phyloP scores from a whole-genome alignment of 2,888 invertebrate genomes.

The Neoscelio sp. region DNA sequence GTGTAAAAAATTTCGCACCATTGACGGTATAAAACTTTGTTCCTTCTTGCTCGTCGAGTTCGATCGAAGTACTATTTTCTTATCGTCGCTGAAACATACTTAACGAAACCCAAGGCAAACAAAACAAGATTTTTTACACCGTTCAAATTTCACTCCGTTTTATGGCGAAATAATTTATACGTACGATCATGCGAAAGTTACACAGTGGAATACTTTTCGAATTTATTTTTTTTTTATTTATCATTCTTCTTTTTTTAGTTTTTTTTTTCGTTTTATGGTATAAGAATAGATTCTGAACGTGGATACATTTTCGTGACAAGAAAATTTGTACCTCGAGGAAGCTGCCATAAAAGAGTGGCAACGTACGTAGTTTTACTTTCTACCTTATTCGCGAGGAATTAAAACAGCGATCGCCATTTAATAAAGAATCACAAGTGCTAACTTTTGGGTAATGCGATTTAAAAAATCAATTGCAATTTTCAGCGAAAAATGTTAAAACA shows the following conservation, averaged over 20 bases:
- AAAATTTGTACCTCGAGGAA: conserved; percentile 68
- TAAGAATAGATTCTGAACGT: conserved; percentile 79
- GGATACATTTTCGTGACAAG: conserved; percentile 68
- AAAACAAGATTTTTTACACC: background rate
- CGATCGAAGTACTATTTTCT: conserved; percentile 5
- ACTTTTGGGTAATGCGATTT: too few relatives aligned
- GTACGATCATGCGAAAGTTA: conserved; percentile 66
- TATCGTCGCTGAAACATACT: background rate
- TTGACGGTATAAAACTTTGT: background rate
- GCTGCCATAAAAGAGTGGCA: conserved; percentile 64
- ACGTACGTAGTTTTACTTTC: conserved; percentile 53
- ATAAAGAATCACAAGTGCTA: conserved; percentile 26
- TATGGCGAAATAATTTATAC: conserved; percentile 62
- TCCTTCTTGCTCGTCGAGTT: background rate
- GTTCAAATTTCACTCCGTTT: conserved; percentile 27
- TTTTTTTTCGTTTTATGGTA: conserved; percentile 70
- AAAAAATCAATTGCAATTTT: too few relatives aligned
- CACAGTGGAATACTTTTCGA: conserved; percentile 72
- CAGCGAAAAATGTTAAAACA: too few relatives aligned
- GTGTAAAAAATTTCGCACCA: background rate
- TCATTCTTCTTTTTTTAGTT: conserved; percentile 15
- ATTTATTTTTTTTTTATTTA: conserved; percentile 63
- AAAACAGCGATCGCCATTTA: conserved; percentile 42
- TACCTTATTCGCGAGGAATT: conserved; percentile 54
- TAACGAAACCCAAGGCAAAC: background rate